These are phyloP conservation scores for Eremobia ochroleuca DNA, from an alignment of 2,888 invertebrate species.

Conservation along the genomic window DNA sequence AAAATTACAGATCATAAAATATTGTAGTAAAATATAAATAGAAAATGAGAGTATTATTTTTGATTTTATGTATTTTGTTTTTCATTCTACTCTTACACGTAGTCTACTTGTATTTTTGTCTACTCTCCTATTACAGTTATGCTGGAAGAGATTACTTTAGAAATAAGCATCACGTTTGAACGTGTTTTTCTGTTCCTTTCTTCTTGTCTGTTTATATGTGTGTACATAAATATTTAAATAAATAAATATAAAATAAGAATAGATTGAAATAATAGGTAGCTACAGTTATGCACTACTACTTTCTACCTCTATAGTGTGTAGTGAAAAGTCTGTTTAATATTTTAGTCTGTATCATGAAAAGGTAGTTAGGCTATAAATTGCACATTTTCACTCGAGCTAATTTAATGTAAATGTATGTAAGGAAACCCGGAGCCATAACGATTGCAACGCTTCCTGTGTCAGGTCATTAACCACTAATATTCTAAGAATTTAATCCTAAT, in stretches of 20 bases:
- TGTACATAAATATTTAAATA: too few relatives aligned
- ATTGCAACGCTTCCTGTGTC: slow-evolving; percentile 59
- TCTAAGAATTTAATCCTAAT: slow-evolving; percentile 53
- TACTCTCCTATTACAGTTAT: neutral
- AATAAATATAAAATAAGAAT: neutral
- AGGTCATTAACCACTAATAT: slow-evolving; percentile 58
- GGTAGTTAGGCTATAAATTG: slow-evolving; percentile 44
- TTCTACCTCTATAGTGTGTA: neutral
- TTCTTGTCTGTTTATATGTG: neutral
- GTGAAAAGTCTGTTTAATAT: slow-evolving; percentile 29
- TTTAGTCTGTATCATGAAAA: slow-evolving; percentile 23
- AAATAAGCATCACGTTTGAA: neutral
- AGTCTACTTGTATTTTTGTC: neutral
- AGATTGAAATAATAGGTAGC: neutral
- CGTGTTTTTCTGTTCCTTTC: neutral
- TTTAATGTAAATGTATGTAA: slow-evolving; percentile 56
- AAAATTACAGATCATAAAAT: neutral
- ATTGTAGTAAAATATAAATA: neutral
- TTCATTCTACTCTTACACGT: neutral
- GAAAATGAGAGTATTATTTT: neutral
- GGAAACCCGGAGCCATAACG: slow-evolving; percentile 50
- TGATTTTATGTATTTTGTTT: neutral
- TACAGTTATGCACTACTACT: neutral
- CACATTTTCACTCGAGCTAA: slow-evolving; percentile 46
- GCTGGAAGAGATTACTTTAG: neutral